These are phyloP conservation scores for Erythrocercus mccallii DNA, from an alignment of 2,113 vertebrate genomes.

Conservation along the genomic window DNA sequence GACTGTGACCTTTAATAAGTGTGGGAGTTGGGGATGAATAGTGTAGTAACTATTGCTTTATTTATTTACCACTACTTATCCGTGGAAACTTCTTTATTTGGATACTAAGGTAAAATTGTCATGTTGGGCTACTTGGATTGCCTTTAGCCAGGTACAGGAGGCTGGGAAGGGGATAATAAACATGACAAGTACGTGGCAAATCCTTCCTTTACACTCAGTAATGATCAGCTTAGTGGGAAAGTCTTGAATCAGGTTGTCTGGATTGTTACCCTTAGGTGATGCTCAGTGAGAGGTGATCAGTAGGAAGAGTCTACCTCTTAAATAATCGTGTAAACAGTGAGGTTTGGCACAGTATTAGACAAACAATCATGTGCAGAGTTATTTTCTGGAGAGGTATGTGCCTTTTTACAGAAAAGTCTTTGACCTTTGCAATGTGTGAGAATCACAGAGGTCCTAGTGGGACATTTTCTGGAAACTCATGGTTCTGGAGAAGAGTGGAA, in stretches of 20 bases:
- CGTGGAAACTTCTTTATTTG: not conserved
- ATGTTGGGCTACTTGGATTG: not conserved
- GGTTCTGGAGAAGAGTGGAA: not conserved
- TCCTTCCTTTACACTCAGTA: not conserved
- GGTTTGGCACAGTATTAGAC: not conserved
- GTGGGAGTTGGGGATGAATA: slow-evolving; percentile 1
- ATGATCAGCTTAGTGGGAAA: not conserved
- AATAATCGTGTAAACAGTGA: not conserved
- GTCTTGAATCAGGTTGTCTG: not conserved
- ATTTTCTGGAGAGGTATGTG: not conserved
- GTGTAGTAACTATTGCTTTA: not conserved
- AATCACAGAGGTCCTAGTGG: not conserved
- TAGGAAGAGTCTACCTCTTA: not conserved
- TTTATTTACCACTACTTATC: slow-evolving; percentile 42
- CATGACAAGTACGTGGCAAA: not conserved
- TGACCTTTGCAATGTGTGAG: not conserved
- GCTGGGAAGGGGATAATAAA: slow-evolving; percentile 19
- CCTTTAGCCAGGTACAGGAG: not conserved
- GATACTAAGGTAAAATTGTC: not conserved
- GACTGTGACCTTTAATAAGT: slow-evolving; percentile 23
- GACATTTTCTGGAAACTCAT: not conserved
- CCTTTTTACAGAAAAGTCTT: not conserved
- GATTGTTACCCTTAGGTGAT: not conserved
- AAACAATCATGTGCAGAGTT: not conserved
- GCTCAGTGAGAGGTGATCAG: not conserved